Evolutionary conservation across 2,888 invertebrate genomes (phyloP), one percentile per base, ranked within the genome.

Genomic region (Diplolepis rosae): DNA sequence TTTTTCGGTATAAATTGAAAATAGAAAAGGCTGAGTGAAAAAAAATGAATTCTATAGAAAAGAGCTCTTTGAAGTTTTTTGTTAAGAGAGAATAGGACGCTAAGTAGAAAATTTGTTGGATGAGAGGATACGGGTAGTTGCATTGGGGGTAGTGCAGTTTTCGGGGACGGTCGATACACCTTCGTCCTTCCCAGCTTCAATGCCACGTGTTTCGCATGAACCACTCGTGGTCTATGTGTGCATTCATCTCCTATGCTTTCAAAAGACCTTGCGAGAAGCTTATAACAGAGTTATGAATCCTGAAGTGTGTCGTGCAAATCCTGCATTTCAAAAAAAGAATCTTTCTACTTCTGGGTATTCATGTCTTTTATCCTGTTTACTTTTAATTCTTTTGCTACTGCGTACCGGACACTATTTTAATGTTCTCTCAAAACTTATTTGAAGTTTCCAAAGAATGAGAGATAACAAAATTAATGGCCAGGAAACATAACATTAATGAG

Each of bases 121-220:
- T 22, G 18, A 22, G 18, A 45, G 45, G 45, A 45, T 45, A 61
- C 35, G 39, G 32, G 35, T 32, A 39, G 24, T 39, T 39, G 24
- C 32, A 30, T 54, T 15, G 54, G 52, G 30, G 56, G 35, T 39
- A 39, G 39, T 39, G 35, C 24, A 61, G 24, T 61, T 61, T 61
- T 61, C 39, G 61, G 61, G 39, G 61, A 61, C 61, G 61, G 61
- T 61, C 61, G 61, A 61, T 61, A 61, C 61, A 61, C 13, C 27
- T 52, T 52, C 15, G 15, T n/a, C n/a, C 11, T 11, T 18, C 45
- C 15, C 27, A 61, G 39, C 61, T 39, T 52, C 28, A 52, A 28
- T 52, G 24, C 61, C 22, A 61, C 61, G 61, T 39, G 39, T 35
- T 61, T 61, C 39, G 24, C 61, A 39, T 61, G 39, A 61, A 22